These are phyloP conservation scores for Oscheius sp. DNA, from an alignment of 2,888 invertebrate species.

Conservation along the genomic window DNA sequence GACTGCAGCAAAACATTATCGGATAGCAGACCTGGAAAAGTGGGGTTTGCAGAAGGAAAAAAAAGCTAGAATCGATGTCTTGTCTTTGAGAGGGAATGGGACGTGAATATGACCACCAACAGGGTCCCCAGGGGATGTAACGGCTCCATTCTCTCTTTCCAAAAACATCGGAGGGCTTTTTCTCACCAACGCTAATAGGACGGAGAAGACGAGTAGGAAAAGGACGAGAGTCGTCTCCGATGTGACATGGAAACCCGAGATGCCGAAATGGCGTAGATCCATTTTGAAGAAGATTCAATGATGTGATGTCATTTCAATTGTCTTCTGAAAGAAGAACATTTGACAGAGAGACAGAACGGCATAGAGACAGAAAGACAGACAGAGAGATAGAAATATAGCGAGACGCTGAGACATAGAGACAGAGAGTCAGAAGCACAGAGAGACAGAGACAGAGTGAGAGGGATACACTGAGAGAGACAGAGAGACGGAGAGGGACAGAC, in stretches of 20 bases:
- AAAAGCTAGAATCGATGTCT: constrained; percentile 27
- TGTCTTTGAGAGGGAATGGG: constrained; percentile 6
- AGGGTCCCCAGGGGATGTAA: constrained; percentile 4
- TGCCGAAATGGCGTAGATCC: constrained; percentile 27
- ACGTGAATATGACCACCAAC: constrained; percentile 27
- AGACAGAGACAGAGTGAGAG: constrained; percentile 6
- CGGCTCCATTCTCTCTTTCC: not conserved
- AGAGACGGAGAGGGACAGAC: not conserved
- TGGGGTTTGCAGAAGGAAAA: not conserved
- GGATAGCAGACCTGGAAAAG: constrained; percentile 45
- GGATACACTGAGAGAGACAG: not conserved
- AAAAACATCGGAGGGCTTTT: constrained; percentile 15
- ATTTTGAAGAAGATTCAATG: constrained; percentile 2
- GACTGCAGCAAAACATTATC: constrained; percentile 54
- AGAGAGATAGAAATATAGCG: not conserved
- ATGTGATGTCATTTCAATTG: not conserved
- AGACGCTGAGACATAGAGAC: not conserved
- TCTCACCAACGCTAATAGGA: constrained; percentile 20
- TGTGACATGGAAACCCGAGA: constrained; percentile 29
- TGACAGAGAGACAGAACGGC: not conserved
- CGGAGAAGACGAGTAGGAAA: constrained; percentile 6
- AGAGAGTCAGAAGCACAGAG: not conserved
- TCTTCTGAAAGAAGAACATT: constrained; percentile 1
- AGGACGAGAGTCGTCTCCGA: constrained; percentile 17
- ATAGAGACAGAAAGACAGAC: not conserved